Evolutionary conservation across 2,888 invertebrate species (phyloP).

Genomic region (Cosmorhoe ocellata): DNA sequence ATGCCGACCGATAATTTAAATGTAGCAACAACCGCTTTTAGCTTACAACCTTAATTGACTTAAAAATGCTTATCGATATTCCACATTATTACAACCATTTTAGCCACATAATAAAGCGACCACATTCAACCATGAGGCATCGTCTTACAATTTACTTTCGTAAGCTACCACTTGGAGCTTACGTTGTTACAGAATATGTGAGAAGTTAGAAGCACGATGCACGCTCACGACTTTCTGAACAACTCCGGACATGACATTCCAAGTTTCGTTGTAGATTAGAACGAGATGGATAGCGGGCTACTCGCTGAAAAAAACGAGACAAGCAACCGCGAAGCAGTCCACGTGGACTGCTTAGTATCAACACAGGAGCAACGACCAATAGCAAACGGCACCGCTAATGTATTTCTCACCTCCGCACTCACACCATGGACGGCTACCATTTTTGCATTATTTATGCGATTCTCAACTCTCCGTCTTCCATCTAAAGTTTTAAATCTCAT

Average conservation of each 20-base stretch:
- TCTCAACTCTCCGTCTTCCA: constrained; percentile 57
- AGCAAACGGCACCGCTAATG: constrained; percentile 82
- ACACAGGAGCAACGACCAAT: constrained; percentile 82
- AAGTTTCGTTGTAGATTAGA: constrained; percentile 82
- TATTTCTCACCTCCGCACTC: constrained; percentile 84
- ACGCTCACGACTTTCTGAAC: constrained; percentile 83
- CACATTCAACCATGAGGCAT: constrained; percentile 47
- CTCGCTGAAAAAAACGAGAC: constrained; percentile 79
- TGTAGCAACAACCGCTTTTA: constrained; percentile 83
- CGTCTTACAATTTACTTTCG: constrained; percentile 42
- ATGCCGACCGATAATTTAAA: constrained; percentile 82
- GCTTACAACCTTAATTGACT: constrained; percentile 83
- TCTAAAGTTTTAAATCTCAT: constrained; percentile 63
- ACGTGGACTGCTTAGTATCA: constrained; percentile 82
- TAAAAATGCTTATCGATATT: constrained; percentile 82
- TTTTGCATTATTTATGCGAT: constrained; percentile 63
- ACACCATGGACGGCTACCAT: constrained; percentile 73
- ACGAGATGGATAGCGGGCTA: constrained; percentile 76
- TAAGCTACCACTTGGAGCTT: constrained; percentile 43
- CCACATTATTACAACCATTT: constrained; percentile 45
- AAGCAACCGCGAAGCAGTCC: constrained; percentile 75
- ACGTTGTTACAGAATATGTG: constrained; percentile 53
- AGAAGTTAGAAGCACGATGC: constrained; percentile 78
- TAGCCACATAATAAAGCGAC: constrained; percentile 28
- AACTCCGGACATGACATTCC: constrained; percentile 83